Conservation (phyloP, 2,113 vertebrate species). For the Poecilia latipinna region DNA sequence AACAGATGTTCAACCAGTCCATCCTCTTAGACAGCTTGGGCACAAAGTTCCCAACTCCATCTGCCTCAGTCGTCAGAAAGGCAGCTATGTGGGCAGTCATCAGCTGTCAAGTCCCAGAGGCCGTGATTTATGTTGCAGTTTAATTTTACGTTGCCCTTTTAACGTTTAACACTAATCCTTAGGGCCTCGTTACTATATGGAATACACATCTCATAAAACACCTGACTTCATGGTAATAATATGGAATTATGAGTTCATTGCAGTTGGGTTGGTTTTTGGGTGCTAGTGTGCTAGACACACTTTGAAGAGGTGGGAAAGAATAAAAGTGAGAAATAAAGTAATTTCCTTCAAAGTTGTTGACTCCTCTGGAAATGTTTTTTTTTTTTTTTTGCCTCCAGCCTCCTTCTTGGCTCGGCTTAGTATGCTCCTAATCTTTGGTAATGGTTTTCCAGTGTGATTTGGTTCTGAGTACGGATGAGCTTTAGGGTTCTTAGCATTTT, state of each 20-base stretch:
- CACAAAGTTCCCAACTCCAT: constrained; percentile 8
- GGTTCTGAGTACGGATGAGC: constrained; percentile 49
- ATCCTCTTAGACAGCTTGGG: constrained; percentile 9
- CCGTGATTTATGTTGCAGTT: constrained; percentile 52
- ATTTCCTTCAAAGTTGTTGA: constrained; percentile 46
- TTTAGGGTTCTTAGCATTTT: constrained; percentile 47
- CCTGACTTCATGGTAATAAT: constrained; percentile 56
- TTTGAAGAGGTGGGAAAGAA: constrained; percentile 49
- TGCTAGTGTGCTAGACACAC: constrained; percentile 55
- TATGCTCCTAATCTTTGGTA: constrained; percentile 12
- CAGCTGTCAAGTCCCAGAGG: constrained; percentile 41
- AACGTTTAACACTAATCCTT: constrained; percentile 35
- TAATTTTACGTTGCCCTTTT: constrained; percentile 41
- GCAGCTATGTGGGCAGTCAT: constrained; percentile 26
- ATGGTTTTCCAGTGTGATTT: constrained; percentile 50
- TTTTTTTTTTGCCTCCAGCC: neutral
- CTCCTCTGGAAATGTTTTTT: constrained; percentile 26
- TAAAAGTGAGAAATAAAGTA: constrained; percentile 41
- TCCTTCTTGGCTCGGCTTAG: constrained; percentile 23
- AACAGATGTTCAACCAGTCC: constrained; percentile 6
- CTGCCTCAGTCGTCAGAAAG: constrained; percentile 35
- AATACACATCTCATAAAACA: constrained; percentile 50
- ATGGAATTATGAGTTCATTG: constrained; percentile 63
- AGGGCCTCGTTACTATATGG: constrained; percentile 35
- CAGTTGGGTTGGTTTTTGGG: constrained; percentile 51